These are phyloP conservation scores for Drosophila nannoptera DNA, from an alignment of 1,140 invertebrate genomes.

Conservation along the genomic window DNA sequence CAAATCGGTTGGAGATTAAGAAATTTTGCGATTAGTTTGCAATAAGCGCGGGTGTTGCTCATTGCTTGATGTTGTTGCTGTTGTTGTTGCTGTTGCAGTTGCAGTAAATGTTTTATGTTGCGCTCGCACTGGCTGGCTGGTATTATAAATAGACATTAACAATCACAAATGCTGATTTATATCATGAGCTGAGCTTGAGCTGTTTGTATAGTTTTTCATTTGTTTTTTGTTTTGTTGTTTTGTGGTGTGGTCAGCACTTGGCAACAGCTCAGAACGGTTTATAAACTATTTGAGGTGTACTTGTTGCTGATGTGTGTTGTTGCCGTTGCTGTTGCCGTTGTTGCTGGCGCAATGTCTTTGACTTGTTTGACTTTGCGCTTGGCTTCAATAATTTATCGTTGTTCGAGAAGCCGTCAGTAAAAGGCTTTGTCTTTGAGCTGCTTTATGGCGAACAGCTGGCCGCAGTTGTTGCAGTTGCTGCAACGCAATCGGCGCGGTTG, in stretches of 20 bases:
- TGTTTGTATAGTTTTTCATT: constrained; percentile 4
- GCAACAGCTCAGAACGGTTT: constrained; percentile 45
- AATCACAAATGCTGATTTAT: constrained; percentile 64
- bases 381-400: constrained; percentile 74
- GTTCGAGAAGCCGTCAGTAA: constrained; percentile 62
- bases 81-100: constrained; percentile 10
- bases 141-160: constrained; percentile 49
- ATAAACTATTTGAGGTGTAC: constrained; percentile 23
- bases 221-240: neutral
- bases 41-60: constrained; percentile 36
- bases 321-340: constrained; percentile 6
- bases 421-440: constrained; percentile 64
- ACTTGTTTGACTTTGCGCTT: constrained; percentile 66
- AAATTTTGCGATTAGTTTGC: constrained; percentile 43
- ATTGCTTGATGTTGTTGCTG: neutral
- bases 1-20: constrained; percentile 46
- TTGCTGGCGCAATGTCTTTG: constrained; percentile 62
- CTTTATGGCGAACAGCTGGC: constrained; percentile 61
- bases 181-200: constrained; percentile 50
- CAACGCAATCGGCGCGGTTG: neutral
- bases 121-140: constrained; percentile 26
- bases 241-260: constrained; percentile 63
- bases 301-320: neutral
- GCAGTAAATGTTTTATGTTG: constrained; percentile 16
- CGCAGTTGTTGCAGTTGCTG: constrained; percentile 3